Evolutionary conservation across 2,797 vertebrate genomes (phyloP).

Genomic region (Geotrypetes seraphini): DNA sequence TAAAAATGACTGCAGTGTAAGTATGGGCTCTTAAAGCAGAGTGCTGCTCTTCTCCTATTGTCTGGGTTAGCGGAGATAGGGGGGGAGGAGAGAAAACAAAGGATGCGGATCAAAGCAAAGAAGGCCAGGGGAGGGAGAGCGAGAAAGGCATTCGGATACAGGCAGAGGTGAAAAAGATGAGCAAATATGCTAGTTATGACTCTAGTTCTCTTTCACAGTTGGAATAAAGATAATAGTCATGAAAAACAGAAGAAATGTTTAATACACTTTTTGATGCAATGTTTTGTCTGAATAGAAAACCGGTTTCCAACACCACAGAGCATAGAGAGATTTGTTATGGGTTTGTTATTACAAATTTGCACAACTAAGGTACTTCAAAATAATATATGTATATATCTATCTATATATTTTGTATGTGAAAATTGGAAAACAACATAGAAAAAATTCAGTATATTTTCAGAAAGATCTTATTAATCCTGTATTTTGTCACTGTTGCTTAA

Average conservation of each 20-base stretch:
- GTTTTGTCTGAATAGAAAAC: not conserved
- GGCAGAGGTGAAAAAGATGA: too few relatives aligned
- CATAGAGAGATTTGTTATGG: constrained; percentile 5
- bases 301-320: not conserved
- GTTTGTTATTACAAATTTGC: not conserved
- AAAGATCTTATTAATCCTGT: constrained; percentile 19
- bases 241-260: constrained; percentile 16
- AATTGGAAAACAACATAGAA: constrained; percentile 8
- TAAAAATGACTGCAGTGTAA: too few relatives aligned
- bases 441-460: constrained; percentile 13
- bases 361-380: constrained; percentile 2
- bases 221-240: not conserved
- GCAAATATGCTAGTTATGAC: too few relatives aligned
- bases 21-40: too few relatives aligned
- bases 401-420: constrained; percentile 22
- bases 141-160: too few relatives aligned
- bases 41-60: too few relatives aligned
- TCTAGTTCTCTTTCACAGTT: constrained; percentile 12
- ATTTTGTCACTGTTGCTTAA: constrained; percentile 24
- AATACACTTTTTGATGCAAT: constrained; percentile 6
- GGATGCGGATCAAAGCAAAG: too few relatives aligned
- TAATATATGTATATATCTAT: constrained; percentile 16
- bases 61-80: too few relatives aligned
- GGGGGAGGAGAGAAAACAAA: too few relatives aligned
- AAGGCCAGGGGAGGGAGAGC: too few relatives aligned